These are phyloP conservation scores for Mizuhopecten yessoensis DNA, from an alignment of 1,140 invertebrate species.

Conservation along the genomic window DNA sequence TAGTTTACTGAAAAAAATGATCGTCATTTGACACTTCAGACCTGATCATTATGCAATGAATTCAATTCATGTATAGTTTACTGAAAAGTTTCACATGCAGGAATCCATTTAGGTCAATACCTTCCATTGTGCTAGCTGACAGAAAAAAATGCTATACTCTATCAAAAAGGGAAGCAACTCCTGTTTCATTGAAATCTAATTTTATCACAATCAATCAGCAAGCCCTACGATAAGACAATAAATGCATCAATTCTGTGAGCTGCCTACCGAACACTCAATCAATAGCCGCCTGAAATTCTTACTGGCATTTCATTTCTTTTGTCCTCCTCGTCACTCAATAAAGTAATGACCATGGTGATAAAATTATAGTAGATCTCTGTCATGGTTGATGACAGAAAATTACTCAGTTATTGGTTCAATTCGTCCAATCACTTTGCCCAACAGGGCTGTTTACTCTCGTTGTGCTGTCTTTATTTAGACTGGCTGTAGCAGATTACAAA, in stretches of 20 bases:
- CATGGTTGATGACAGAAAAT: constrained; percentile 15
- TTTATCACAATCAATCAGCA: not conserved
- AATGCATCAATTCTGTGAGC: not conserved
- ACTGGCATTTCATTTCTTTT: not conserved
- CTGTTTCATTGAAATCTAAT: not conserved
- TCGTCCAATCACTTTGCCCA: not conserved
- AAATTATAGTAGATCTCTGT: not conserved
- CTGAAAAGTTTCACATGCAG: no score
- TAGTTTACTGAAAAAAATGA: no score
- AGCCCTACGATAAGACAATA: not conserved
- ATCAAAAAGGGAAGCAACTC: constrained; percentile 37
- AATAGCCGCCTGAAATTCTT: not conserved
- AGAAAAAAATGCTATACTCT: not conserved
- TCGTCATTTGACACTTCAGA: no score
- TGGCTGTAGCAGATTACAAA: not conserved
- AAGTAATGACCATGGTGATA: not conserved
- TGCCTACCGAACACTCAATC: not conserved
- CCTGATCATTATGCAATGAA: no score
- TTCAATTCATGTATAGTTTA: no score
- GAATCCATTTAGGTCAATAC: no score
- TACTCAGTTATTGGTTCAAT: constrained; percentile 33
- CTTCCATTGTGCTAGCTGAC: not conserved
- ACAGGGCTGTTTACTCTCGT: constrained; percentile 8
- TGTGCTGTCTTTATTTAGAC: constrained; percentile 20
- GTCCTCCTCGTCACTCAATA: not conserved